Percentiles rank a stretch among this genome's conserved stretches.
Evolutionary conservation across 2,113 vertebrate species (phyloP).

Genomic region (Empidonax alnorum): DNA sequence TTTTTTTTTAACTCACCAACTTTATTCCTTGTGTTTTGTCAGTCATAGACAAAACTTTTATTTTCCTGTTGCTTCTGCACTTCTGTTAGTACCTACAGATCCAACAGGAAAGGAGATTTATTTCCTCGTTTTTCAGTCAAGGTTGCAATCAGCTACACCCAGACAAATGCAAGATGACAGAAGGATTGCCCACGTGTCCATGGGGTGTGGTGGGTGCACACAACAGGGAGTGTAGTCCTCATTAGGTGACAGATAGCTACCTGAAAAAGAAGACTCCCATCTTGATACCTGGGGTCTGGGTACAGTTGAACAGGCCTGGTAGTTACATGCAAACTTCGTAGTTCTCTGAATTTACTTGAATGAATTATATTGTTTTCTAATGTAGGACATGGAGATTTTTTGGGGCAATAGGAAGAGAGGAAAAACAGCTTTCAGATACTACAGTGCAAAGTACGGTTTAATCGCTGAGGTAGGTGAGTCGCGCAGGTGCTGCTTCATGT

Average conservation of each 20-base stretch:
- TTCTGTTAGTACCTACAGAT: neutral
- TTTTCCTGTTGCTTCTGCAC: neutral
- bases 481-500: neutral
- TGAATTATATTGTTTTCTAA: fast-evolving
- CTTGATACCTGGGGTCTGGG: fast-evolving
- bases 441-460: neutral
- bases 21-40: neutral
- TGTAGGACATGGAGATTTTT: neutral
- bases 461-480: fast-evolving
- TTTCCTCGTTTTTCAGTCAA: neutral
- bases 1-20: neutral
- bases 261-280: neutral
- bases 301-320: neutral
- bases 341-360: neutral
- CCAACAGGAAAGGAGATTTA: neutral
- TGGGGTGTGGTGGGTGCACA: neutral
- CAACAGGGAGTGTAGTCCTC: neutral
- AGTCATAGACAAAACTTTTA: neutral
- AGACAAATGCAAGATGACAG: neutral
- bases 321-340: fast-evolving
- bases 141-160: neutral
- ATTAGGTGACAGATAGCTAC: neutral
- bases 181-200: neutral
- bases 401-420: neutral
- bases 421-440: neutral